phyloP scores from a whole-genome alignment of 2,888 invertebrate genomes.

The Temnothorax unifasciatus region DNA sequence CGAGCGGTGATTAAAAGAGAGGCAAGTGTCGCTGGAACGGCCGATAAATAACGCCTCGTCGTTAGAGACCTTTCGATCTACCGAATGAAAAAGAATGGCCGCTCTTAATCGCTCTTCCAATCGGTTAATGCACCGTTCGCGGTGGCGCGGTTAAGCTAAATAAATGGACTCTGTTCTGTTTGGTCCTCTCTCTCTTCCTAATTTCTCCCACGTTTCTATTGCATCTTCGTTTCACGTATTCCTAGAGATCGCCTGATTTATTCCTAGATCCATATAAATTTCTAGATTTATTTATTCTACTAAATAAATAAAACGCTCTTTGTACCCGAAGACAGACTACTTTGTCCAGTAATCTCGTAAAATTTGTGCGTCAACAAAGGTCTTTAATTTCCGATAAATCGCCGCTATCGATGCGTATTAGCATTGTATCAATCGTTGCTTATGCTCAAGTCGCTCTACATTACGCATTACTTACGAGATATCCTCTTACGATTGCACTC shows the following conservation, averaged over 20 bases:
- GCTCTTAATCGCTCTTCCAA: conserved; percentile 76
- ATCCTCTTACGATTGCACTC: background rate
- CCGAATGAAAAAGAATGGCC: conserved; percentile 74
- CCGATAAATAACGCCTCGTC: conserved; percentile 72
- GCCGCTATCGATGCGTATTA: background rate
- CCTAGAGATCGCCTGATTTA: conserved; percentile 56
- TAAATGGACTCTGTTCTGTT: conserved; percentile 67
- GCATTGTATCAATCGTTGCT: background rate
- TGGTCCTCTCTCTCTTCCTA: conserved; percentile 37
- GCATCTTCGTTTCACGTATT: conserved; percentile 24
- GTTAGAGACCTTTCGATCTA: conserved; percentile 73
- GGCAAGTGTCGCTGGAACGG: conserved; percentile 63
- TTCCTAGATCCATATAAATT: conserved; percentile 45
- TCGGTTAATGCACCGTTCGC: conserved; percentile 76
- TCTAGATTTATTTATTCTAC: conserved; percentile 51
- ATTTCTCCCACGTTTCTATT: conserved; percentile 31
- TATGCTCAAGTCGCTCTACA: background rate
- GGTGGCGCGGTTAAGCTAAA: conserved; percentile 72
- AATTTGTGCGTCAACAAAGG: background rate
- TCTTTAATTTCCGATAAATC: conserved; percentile 19
- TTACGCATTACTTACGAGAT: conserved; percentile 2
- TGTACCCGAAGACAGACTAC: background rate
- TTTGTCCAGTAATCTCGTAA: background rate
- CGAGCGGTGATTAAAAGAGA: conserved; percentile 66
- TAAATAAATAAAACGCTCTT: background rate